A percentile compares a stretch with the other conserved stretches of the same genome.
These are phyloP conservation scores for Epinotia brunnichana DNA, from an alignment of 2,888 invertebrate genomes.

Conservation along the genomic window DNA sequence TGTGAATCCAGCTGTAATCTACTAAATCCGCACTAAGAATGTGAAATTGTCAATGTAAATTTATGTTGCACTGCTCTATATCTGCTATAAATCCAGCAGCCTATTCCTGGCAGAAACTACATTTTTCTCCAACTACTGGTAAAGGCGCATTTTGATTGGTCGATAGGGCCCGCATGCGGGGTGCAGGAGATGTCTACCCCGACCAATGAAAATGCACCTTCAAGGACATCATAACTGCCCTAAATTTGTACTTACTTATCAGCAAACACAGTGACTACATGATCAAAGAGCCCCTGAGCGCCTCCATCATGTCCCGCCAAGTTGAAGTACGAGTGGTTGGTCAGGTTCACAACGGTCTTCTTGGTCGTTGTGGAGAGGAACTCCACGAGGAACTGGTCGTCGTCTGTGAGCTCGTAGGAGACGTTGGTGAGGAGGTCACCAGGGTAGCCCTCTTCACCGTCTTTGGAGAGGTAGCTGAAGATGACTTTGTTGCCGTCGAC, in stretches of 20 bases:
- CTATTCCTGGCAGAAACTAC: no score
- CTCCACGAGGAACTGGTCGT: constrained; percentile 87
- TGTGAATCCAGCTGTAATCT: no score
- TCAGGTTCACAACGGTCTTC: constrained; percentile 93
- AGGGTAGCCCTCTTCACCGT: constrained; percentile 95
- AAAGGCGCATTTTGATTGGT: no score
- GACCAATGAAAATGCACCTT: no score
- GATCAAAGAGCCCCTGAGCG: constrained; percentile 86
- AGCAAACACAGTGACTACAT: constrained; percentile 88
- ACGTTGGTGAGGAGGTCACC: constrained; percentile 90
- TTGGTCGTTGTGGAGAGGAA: constrained; percentile 89
- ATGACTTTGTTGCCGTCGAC: constrained; percentile 85
- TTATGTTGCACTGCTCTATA: no score
- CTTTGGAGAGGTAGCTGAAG: constrained; percentile 89
- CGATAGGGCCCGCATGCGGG: no score
- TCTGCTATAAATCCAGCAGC: no score
- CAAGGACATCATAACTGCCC: background rate
- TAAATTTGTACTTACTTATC: constrained; percentile 81
- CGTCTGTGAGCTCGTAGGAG: constrained; percentile 87
- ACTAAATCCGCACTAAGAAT: no score
- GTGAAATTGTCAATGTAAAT: no score
- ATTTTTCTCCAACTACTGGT: no score
- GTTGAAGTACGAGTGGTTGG: constrained; percentile 97
- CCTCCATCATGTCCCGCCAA: constrained; percentile 92
- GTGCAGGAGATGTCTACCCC: no score